Base-by-base conservation (phyloP, 2,797 vertebrate genomes). In the Vultur gryphus region DNA sequence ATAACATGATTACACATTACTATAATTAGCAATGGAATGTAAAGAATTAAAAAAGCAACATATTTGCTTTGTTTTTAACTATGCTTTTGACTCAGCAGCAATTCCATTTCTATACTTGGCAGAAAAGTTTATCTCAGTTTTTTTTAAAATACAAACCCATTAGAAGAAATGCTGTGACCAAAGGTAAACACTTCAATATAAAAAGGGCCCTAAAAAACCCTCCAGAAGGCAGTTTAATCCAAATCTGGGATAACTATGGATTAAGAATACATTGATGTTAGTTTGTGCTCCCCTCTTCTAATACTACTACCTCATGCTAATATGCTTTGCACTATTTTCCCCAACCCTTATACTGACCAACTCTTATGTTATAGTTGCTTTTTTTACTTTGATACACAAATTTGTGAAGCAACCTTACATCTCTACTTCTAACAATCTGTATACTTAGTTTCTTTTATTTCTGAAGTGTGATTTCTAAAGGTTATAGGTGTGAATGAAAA, bases 221-320 rank as follows among this genome's bases (percentile, higher is more conserved):
- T 90, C 84, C 87, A 92, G 93, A 94, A 95, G 91, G 91, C 78
- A 69, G 78, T 62, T 90, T 83, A 93, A 81, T 89, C 92, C 79
- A 94, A 94, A 95, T 94, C 90, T 80, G 90, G 94, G 88, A 88
- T 95, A 82, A 90, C 55, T 70, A 16, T 83, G 83, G 92, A 94
- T 95, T 95, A 95, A 91, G 76, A 93, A 89, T 77, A 84, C 59
- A 28, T 25, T 2, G 10, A n/a, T 58, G 76, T 51, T 55, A 80
- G 82, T 83, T 73, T 77, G 52, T 51, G 46, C 79, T 80, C 90
- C 67, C 43, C 64, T 85, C 73, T 82, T 89, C 62, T 39, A 65
- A 72, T 24, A 10, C 58, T 46, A 7, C 35, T 43, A 18, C 46
- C 76, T 82, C 58, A 33, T 2, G 11, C 28, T 64, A 29, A 15